Evolutionary conservation across 1,140 invertebrate species (phyloP), one percentile per base, ranked within the genome.

Genomic region (Littorina saxatilis): DNA sequence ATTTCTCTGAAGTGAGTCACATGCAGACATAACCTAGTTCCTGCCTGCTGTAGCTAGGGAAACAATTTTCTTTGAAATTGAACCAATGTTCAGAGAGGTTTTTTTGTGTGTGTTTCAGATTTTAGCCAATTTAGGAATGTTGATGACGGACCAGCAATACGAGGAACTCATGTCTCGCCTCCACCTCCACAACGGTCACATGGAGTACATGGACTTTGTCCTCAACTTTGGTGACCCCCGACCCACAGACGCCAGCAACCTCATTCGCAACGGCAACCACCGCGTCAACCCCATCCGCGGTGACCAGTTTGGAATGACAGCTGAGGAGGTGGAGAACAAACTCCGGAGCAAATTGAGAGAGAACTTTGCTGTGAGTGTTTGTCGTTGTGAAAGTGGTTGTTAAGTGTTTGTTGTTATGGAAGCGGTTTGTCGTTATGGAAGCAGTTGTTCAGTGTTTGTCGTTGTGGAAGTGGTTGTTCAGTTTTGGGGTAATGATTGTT

Each of bases 281-380:
- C 82, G 83, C 7, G 91, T 92, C 17, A 91, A 92, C 81, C 85
- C 88, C 0, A 88, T 89, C 32, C 76, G 90, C 5, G 91, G 91
- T 13, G 90, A 91, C 82, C 87, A 92, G 68, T 87, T 79, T 82
- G 88, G 89, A 17, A 90, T 91, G 88, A 89, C 87, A 43, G 90
- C 88, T 32, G 84, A 88, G 7, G 85, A 90, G 52, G 90, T 88
- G 32, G 89, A 91, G 73, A 63, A 61, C 35, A 91, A 88, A 70
- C 80, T 92, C n/a, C 63, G 82, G 23, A 84, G 79, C 40, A 92
- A 92, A 84, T 82, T 92, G 1, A 82, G 89, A 72, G 91, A 92
- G 83, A 92, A 92, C 84, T 92, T 92, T 86, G 82, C 86, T n/a
- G 91, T 91, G 82, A 88, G 90, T 89, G 27, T 29, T 29, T 32